phyloP scores from a whole-genome alignment of 2,113 vertebrate genomes.

The Mola mola region DNA sequence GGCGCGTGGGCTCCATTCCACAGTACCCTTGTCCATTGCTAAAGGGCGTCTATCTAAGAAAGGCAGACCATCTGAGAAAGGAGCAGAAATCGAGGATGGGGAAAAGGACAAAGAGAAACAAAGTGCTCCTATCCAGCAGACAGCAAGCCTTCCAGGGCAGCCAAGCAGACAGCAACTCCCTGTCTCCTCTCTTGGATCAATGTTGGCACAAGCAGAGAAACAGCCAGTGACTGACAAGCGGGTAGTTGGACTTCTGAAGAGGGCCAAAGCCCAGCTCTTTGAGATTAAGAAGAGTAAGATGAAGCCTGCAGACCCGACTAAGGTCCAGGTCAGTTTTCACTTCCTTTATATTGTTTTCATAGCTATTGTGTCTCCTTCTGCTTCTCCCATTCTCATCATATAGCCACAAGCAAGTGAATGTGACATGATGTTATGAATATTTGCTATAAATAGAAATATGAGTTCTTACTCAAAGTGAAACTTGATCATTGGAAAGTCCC shows the following conservation, averaged over 20 bases:
- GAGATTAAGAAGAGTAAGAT: conserved; percentile 98
- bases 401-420: conserved; percentile 33
- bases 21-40: conserved; percentile 76
- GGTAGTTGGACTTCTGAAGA: conserved; percentile 92
- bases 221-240: conserved; percentile 93
- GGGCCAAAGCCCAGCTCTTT: conserved; percentile 95
- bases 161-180: conserved; percentile 83
- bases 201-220: conserved; percentile 93
- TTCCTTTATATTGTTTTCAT: not conserved
- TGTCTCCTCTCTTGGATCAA: conserved; percentile 88
- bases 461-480: conserved; percentile 65
- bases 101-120: conserved; percentile 87
- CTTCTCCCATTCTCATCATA: conserved; percentile 27
- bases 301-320: conserved; percentile 91
- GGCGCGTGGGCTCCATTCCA: conserved; percentile 57
- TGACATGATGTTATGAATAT: conserved; percentile 44
- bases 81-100: conserved; percentile 82
- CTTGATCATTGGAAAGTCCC: conserved; percentile 72
- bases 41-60: conserved; percentile 93
- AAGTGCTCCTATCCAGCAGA: conserved; percentile 75
- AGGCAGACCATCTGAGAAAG: conserved; percentile 81
- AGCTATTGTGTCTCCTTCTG: conserved; percentile 7
- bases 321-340: conserved; percentile 88
- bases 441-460: conserved; percentile 56
- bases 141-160: conserved; percentile 66